Conservation (phyloP, 2,888 invertebrate species). For the Melangyna quadrimaculata region DNA sequence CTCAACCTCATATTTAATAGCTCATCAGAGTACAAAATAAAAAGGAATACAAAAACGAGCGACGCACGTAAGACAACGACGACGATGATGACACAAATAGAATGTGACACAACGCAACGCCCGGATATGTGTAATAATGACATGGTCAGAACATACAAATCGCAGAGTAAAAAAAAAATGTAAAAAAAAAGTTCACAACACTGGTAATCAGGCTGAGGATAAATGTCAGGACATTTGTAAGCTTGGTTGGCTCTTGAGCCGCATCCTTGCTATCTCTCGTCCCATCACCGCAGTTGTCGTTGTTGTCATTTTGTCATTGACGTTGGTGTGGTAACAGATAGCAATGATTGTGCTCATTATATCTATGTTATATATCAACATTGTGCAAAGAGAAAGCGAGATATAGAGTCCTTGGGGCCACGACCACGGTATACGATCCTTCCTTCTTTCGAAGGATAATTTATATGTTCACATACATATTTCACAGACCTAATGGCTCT, state of each 20-base stretch:
- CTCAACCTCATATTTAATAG: constrained; percentile 10
- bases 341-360: constrained; percentile 66
- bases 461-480: constrained; percentile 63
- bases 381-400: constrained; percentile 16
- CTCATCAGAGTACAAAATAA: constrained; percentile 18
- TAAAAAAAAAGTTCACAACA: constrained; percentile 19
- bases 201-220: constrained; percentile 62
- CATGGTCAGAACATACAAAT: constrained; percentile 61
- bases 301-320: constrained; percentile 19
- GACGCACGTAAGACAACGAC: neutral
- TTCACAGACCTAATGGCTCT: constrained; percentile 61
- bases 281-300: neutral
- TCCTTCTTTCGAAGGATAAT: constrained; percentile 57
- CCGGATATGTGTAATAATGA: constrained; percentile 50
- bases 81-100: constrained; percentile 22
- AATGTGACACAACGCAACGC: constrained; percentile 28
- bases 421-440: neutral
- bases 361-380: too few relatives aligned
- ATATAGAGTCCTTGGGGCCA: constrained; percentile 39
- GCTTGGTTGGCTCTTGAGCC: constrained; percentile 28
- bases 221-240: constrained; percentile 68
- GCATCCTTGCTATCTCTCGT: constrained; percentile 20
- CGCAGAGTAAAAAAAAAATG: constrained; percentile 6
- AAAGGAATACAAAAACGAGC: neutral
- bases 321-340: constrained; percentile 50